These are phyloP conservation scores for Puntigrus tetrazona DNA, from an alignment of 2,113 vertebrate species.

Conservation along the genomic window DNA sequence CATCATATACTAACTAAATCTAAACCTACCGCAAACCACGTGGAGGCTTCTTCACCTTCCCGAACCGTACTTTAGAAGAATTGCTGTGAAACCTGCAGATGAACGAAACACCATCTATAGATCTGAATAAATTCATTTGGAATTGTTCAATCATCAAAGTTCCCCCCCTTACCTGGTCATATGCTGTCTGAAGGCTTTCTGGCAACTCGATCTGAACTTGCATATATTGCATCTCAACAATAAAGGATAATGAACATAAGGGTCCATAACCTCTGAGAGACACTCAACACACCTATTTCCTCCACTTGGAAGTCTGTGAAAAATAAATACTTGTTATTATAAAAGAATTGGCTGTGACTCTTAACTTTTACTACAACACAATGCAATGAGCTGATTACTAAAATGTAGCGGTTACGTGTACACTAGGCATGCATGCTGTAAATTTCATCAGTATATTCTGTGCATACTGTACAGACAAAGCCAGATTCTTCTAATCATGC, in stretches of 20 bases:
- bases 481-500: background rate
- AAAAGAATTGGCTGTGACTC: background rate
- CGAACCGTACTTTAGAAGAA: slow-evolving; percentile 82
- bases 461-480: background rate
- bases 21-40: slow-evolving; percentile 75
- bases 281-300: slow-evolving; percentile 91
- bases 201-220: slow-evolving; percentile 92
- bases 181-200: slow-evolving; percentile 89
- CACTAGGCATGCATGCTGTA: background rate
- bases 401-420: background rate
- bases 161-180: slow-evolving; percentile 87
- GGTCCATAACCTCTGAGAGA: slow-evolving; percentile 80
- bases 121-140: background rate
- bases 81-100: slow-evolving; percentile 86
- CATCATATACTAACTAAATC: background rate
- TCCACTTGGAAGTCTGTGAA: slow-evolving; percentile 71
- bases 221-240: slow-evolving; percentile 87
- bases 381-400: background rate
- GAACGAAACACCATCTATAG: background rate
- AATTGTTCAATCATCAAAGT: background rate
- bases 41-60: slow-evolving; percentile 79
- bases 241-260: slow-evolving; percentile 88
- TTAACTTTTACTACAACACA: background rate
- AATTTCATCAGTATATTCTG: background rate
- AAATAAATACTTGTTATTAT: background rate